Evolutionary conservation across 2,797 vertebrate species (phyloP), one percentile per base, ranked within the genome.

Genomic region (Otolemur crassicaudatus): DNA sequence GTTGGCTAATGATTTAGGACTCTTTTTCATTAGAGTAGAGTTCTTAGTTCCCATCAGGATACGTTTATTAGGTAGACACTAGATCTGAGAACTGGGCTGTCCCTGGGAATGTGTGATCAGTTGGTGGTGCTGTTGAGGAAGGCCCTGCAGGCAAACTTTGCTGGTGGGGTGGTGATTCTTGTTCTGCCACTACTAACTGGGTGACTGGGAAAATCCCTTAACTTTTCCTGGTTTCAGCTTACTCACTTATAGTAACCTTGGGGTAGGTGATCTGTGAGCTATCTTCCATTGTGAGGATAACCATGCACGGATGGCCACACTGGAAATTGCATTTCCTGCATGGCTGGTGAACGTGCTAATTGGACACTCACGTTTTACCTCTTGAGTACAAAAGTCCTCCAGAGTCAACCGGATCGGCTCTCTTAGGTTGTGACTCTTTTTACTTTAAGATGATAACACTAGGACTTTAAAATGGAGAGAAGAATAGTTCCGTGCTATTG

Each of bases 91-190:
- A 60, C 17, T 1, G 13, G 83, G 60, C 29, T 2, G 0, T 43
- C 29, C 63, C 46, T 12, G 23, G 81, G 17, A 17, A 8, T 1
- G 27, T 2, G 0, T n/a, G 0, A 5, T 12, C 61, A 0, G 17
- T 13, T 23, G 40, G 13, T 31, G 43, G 40, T 23, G 0, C 56
- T 53, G 22, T 10, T 11, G 43, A 43, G 70, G n/a, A 20, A 27
- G 70, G 56, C 1, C 5, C 1, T 19, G 0, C 3, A 16, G 22
- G 43, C 25, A 1, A 14, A 25, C 2, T 1, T 25, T 1, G 23
- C 37, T 2, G 20, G 29, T 8, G 25, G 60, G 4, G 5, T 2
- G 4, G 5, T 2, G 70, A 11, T 29, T 63, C 31, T 40, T 3
- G 6, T 49, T 49, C 22, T 63, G 31, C 20, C 10, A 2, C 7